These are phyloP conservation scores for Prorops nasuta DNA, from an alignment of 1,140 invertebrate species.

Conservation along the genomic window DNA sequence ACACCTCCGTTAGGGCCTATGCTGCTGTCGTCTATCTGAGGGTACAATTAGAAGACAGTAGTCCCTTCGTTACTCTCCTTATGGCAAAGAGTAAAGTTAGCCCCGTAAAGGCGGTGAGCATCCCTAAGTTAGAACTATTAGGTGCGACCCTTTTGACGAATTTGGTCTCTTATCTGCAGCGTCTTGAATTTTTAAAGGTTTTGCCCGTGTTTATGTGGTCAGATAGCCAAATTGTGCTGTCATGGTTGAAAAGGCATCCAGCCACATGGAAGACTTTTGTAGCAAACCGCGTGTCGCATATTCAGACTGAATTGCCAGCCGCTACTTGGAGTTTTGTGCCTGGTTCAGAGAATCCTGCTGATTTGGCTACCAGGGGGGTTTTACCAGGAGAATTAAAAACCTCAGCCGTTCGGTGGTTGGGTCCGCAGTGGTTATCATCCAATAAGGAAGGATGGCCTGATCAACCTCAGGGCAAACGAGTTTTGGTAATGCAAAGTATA, in stretches of 20 bases:
- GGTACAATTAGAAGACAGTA: neutral
- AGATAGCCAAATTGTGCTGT: slow-evolving; percentile 31
- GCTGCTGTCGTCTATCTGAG: neutral
- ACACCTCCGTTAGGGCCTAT: neutral
- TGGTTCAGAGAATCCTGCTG: slow-evolving; percentile 18
- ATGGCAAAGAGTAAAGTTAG: neutral
- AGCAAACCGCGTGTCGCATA: slow-evolving; percentile 30
- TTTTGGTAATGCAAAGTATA: no score
- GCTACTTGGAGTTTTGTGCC: neutral
- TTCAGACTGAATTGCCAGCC: neutral
- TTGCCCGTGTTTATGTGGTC: slow-evolving; percentile 22
- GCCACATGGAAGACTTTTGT: slow-evolving; percentile 39
- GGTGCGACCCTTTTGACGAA: neutral
- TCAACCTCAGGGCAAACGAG: no score
- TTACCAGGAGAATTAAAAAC: neutral
- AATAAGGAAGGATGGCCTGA: neutral
- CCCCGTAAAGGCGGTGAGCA: neutral
- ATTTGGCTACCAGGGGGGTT: neutral
- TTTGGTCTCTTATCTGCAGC: neutral
- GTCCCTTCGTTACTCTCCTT: neutral
- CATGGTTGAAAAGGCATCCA: neutral
- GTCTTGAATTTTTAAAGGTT: neutral
- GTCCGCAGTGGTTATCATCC: slow-evolving; percentile 19
- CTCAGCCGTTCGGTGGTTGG: neutral
- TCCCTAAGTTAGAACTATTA: neutral